Base-by-base conservation (phyloP, 2,888 invertebrate genomes). In the Eupithecia insigniata region DNA sequence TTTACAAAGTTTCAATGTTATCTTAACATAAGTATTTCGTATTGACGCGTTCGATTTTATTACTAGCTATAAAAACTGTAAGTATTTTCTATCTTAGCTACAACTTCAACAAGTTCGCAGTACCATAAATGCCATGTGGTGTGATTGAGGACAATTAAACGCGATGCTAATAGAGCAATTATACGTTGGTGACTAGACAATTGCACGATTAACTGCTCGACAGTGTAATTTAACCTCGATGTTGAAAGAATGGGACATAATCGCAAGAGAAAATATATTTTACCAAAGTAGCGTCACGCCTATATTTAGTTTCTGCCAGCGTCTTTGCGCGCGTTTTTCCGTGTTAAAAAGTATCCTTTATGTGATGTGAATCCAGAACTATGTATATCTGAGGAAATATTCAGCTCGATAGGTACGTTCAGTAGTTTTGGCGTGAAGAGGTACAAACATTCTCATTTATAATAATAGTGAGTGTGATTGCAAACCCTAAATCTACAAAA, bases 141-240 rank as follows among this genome's bases (percentile, higher is more conserved):
- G 74, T 75, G 76, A 76, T 69, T 67, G 58, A 65, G 67, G 62
- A 71, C 76, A 79, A 79, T 77, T 75, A 76, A 73, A 78, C 67
- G 22, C 74, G 75, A 58, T 76, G 60, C 16, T 77, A 75, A 76
- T 77, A 75, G 77, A 76, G 74, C 69, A 73, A 78, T 76, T 78
- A n/a, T n/a, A 72, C 36, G 36, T 64, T 36, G 22, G 64, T 64
- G 36, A 64, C 36, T 68, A 62, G 71, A 68, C 75, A 77, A 74
- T 74, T 74, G 75, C 32, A 69, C 66, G 70, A 71, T 71, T 61
- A 36, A 60, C 67, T 77, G 74, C 72, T 66, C 65, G 71, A 70
- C 70, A 70, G 46, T 28, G 46, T 66, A 67, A 61, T 64, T 64
- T 64, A 72, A 55, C 66, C 67, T 71, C 61, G 30, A 30, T 72